Conservation (phyloP, 1,140 invertebrate species). For the Cyclina sinensis region DNA sequence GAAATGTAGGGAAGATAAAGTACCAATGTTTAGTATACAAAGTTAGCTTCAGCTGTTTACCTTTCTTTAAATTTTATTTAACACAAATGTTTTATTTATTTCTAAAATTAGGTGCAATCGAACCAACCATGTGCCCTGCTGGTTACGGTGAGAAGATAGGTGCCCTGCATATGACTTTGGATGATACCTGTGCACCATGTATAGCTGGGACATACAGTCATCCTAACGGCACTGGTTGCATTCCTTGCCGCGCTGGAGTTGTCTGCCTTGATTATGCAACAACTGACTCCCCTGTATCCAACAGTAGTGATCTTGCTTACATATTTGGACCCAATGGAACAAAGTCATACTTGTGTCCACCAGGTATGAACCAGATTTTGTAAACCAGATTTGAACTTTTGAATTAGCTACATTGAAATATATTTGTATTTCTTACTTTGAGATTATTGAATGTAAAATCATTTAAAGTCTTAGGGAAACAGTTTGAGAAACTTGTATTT, state of each 20-base stretch:
- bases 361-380: too few relatives aligned
- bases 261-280: slow-evolving; percentile 81
- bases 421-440: too few relatives aligned
- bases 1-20: too few relatives aligned
- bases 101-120: slow-evolving; percentile 81
- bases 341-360: slow-evolving; percentile 83
- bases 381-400: too few relatives aligned
- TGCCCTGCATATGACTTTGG: slow-evolving; percentile 76
- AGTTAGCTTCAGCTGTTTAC: too few relatives aligned
- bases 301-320: slow-evolving; percentile 74
- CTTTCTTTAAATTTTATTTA: too few relatives aligned
- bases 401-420: too few relatives aligned
- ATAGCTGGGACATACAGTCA: slow-evolving; percentile 81
- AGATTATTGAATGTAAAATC: too few relatives aligned
- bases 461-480: too few relatives aligned
- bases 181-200: slow-evolving; percentile 84
- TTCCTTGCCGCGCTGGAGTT: slow-evolving; percentile 82
- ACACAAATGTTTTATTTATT: too few relatives aligned
- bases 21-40: too few relatives aligned
- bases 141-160: slow-evolving; percentile 83
- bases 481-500: too few relatives aligned
- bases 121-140: slow-evolving; percentile 82
- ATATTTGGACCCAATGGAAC: slow-evolving; percentile 78
- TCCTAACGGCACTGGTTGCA: slow-evolving; percentile 76
- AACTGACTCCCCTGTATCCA: slow-evolving; percentile 81